Evolutionary conservation across 2,113 vertebrate genomes (phyloP).

Genomic region (Willisornis vidua): DNA sequence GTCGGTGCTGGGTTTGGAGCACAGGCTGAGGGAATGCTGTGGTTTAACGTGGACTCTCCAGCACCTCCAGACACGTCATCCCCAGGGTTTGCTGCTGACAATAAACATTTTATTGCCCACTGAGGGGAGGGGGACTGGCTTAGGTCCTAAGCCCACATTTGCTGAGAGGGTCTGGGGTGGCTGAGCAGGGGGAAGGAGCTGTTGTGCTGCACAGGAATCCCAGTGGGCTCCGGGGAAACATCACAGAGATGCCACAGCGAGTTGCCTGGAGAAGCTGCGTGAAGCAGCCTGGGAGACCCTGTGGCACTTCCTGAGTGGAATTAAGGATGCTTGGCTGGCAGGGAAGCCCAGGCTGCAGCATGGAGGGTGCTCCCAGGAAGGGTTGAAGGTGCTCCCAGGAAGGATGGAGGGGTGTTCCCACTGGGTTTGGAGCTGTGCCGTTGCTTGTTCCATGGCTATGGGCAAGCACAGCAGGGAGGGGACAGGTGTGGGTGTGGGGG

Average conservation of each 20-base stretch:
- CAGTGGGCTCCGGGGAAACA: rapidly evolving
- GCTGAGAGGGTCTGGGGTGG: background rate
- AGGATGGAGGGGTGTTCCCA: background rate
- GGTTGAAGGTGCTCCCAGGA: background rate
- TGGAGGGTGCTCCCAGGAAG: background rate
- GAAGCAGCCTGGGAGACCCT: background rate
- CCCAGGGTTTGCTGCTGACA: background rate
- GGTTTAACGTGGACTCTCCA: rapidly evolving
- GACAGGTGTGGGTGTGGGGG: background rate
- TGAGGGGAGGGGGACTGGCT: background rate
- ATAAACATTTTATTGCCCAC: background rate
- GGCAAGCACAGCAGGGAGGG: background rate
- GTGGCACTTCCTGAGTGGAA: rapidly evolving
- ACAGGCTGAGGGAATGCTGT: background rate
- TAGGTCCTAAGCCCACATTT: background rate
- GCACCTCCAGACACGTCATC: background rate
- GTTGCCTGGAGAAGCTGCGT: background rate
- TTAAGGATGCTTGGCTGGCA: background rate
- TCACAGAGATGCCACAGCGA: background rate
- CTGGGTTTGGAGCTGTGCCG: rapidly evolving
- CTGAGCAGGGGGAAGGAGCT: background rate
- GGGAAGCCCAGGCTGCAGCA: background rate
- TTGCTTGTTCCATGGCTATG: background rate
- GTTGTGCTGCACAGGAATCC: background rate
- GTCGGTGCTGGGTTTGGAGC: background rate